Evolutionary conservation across 37 sponge, comb jelly and placozoan species (phyloP).

Genomic region (Theonella swinhoei): DNA sequence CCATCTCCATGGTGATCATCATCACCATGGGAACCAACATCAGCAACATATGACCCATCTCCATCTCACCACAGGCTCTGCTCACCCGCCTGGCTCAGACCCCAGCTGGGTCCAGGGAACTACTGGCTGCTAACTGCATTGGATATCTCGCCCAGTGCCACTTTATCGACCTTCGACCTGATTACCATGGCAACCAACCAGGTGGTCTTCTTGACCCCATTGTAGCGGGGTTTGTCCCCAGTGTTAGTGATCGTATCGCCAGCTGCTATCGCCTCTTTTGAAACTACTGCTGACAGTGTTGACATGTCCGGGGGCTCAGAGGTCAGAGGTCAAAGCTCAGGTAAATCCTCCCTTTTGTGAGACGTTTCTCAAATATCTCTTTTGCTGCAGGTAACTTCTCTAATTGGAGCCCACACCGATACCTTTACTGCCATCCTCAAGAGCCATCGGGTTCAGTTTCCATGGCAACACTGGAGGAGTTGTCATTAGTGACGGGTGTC

Average conservation of each 20-base stretch:
- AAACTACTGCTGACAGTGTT: constrained; percentile 62
- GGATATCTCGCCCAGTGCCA: constrained; percentile 68
- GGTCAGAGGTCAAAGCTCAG: constrained; percentile 65
- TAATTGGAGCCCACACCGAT: constrained; percentile 72
- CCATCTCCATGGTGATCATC: no score
- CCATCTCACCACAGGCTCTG: constrained; percentile 69
- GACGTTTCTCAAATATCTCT: neutral
- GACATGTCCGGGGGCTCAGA: constrained; percentile 65
- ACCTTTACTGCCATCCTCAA: constrained; percentile 63
- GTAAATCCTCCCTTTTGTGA: constrained; percentile 10
- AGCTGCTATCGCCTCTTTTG: constrained; percentile 76
- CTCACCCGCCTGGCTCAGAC: constrained; percentile 73
- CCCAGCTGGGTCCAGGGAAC: constrained; percentile 66
- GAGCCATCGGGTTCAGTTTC: constrained; percentile 26
- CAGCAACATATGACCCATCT: no score
- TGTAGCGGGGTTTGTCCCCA: constrained; percentile 60
- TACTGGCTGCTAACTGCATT: constrained; percentile 53
- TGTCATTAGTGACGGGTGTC: constrained; percentile 74
- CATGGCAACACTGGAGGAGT: constrained; percentile 63
- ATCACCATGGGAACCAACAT: neutral
- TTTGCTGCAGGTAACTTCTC: constrained; percentile 39
- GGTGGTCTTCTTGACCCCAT: neutral
- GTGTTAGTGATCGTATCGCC: constrained; percentile 69
- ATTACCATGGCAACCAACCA: constrained; percentile 30
- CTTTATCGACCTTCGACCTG: constrained; percentile 77